phyloP scores from a whole-genome alignment of 2,797 vertebrate species.

The Chloroceryle amazona region DNA sequence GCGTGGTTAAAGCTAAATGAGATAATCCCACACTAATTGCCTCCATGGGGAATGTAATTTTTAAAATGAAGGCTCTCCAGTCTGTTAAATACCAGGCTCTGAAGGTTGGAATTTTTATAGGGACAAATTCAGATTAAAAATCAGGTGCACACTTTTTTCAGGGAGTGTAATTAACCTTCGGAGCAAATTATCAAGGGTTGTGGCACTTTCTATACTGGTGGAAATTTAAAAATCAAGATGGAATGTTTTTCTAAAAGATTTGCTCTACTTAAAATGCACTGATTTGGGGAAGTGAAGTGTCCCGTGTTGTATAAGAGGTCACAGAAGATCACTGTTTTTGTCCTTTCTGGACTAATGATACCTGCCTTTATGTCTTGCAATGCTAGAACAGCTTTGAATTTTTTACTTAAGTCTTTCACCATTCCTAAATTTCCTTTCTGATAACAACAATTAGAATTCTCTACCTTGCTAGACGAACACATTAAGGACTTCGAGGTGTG shows the following conservation, averaged over 20 bases:
- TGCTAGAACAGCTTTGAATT: not conserved
- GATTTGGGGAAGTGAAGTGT: slow-evolving; percentile 1
- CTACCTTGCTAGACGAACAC: not conserved
- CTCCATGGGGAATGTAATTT: slow-evolving; percentile 55
- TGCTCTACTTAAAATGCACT: slow-evolving; percentile 6
- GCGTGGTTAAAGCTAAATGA: not conserved
- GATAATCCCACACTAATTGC: slow-evolving; percentile 64
- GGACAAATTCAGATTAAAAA: slow-evolving; percentile 45
- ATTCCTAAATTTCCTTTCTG: slow-evolving; percentile 5
- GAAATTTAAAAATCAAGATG: slow-evolving; percentile 55
- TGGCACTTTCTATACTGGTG: slow-evolving; percentile 31
- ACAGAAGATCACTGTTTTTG: not conserved
- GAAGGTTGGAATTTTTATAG: slow-evolving; percentile 20
- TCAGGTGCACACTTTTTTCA: slow-evolving; percentile 39
- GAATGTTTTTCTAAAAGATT: slow-evolving; percentile 44
- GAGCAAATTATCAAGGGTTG: slow-evolving; percentile 45
- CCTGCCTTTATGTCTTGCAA: accelerated
- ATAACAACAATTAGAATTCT: not conserved
- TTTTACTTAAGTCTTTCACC: not conserved
- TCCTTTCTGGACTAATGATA: not conserved
- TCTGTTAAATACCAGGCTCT: slow-evolving; percentile 26
- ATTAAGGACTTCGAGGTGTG: not conserved
- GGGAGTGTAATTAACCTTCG: slow-evolving; percentile 28
- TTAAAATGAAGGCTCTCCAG: slow-evolving; percentile 37
- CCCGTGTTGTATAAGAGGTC: not conserved